Conservation (phyloP, 1,140 invertebrate genomes). For the Sipha flava region DNA sequence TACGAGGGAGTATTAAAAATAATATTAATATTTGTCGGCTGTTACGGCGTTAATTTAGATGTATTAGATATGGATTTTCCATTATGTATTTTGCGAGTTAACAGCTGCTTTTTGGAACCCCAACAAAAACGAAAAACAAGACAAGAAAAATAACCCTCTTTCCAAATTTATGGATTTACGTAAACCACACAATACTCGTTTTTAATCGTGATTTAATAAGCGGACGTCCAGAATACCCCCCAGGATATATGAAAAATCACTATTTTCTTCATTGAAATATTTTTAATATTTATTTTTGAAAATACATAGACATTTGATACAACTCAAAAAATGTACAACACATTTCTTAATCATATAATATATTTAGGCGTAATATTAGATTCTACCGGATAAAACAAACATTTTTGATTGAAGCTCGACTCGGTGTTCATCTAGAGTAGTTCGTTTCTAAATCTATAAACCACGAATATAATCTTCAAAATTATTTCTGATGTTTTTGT, state of each 20-base stretch:
- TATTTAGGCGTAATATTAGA: background rate
- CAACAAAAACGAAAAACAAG: background rate
- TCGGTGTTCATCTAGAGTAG: background rate
- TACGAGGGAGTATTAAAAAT: background rate
- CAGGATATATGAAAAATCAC: background rate
- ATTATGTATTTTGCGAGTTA: background rate
- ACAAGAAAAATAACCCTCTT: conserved; percentile 1
- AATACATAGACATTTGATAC: conserved; percentile 26
- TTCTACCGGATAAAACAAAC: background rate
- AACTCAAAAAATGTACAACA: conserved; percentile 9
- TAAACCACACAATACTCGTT: conserved; percentile 3
- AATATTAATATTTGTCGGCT: background rate
- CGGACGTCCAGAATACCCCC: background rate
- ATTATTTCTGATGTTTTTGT: background rate
- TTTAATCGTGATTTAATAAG: conserved; percentile 21
- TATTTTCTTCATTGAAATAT: background rate
- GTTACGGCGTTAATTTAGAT: conserved; percentile 17
- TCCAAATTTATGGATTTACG: conserved; percentile 15
- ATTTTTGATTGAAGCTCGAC: conserved; percentile 21
- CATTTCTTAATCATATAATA: conserved; percentile 2
- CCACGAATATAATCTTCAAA: background rate
- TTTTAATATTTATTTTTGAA: conserved; percentile 10
- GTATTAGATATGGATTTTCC: conserved; percentile 24
- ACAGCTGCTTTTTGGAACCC: background rate
- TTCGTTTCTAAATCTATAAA: background rate